Base-by-base conservation (phyloP, 2,888 invertebrate genomes). In the Esperia sulphurella region DNA sequence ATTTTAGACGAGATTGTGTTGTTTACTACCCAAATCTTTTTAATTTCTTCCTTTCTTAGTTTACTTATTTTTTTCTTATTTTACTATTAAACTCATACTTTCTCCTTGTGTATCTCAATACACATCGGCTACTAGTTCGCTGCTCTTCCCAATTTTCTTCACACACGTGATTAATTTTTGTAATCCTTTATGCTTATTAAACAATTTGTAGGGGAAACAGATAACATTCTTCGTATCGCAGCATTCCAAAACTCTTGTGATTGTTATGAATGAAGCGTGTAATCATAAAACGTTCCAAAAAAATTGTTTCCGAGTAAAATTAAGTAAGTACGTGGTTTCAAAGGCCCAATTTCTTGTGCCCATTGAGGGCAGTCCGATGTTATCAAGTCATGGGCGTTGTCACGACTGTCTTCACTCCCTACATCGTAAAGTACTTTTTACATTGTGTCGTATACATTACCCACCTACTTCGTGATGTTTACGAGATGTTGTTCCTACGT, bases 341-440 rank as follows among this genome's bases (percentile, higher is more conserved):
- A 65, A 71, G 65, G 57, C 70, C 71, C 68, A 75, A 79, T 79
- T 80, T 68, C 68, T 71, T 62, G 62, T 65, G 66, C 63, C 67
- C 70, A 75, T 77, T 76, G 68, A 67, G 8, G 39, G 10, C 69
- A 56, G 54, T 52, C 60, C 64, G 82, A 81, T 82, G 70, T 55
- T 79, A 84, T 85, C 79, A 63, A 62, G 65, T 38, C 67, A 79
- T 79, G 71, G 81, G 83, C 75, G 77, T 72, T 68, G 76, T 75
- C 74, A 76, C 75, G 75, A 77, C 77, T 71, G 71, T 67, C 65
- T 59, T 59, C 65, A 69, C 71, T 71, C n/a, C 35, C 21, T 59
- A 60, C 61, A 68, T 65, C 68, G 65, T 70, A 64, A 75, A 63
- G 63, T 59, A 58, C 52, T 61, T 65, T 68, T 65, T 71, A 31